Conservation (phyloP, 1,140 invertebrate species). For the Adelges cooleyi region DNA sequence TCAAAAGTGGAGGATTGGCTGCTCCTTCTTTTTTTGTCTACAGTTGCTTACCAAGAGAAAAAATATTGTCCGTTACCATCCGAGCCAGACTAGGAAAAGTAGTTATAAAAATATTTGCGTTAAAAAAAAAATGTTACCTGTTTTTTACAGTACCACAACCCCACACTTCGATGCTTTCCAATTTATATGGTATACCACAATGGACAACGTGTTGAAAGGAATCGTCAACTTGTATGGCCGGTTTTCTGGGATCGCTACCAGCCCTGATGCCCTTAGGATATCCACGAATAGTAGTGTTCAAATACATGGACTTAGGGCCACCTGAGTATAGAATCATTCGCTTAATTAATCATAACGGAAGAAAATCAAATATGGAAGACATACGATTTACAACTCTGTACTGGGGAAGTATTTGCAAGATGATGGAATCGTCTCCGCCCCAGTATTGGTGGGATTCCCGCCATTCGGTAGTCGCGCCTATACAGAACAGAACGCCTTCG, state of each 20-base stretch:
- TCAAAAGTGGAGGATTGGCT: no score
- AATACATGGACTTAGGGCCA: constrained; percentile 66
- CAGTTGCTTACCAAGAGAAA: no score
- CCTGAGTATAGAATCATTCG: constrained; percentile 42
- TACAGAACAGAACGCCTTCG: constrained; percentile 57
- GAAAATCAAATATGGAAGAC: constrained; percentile 27
- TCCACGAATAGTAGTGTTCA: constrained; percentile 70
- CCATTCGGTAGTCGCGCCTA: constrained; percentile 71
- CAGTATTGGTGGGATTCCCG: constrained; percentile 72
- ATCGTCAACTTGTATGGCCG: constrained; percentile 57
- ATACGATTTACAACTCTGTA: constrained; percentile 48
- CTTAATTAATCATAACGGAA: no score
- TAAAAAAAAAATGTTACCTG: constrained; percentile 36
- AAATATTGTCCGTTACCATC: no score
- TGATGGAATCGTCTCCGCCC: constrained; percentile 61
- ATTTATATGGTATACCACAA: constrained; percentile 44
- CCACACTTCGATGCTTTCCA: constrained; percentile 61
- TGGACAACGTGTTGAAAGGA: constrained; percentile 52
- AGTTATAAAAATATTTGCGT: neutral
- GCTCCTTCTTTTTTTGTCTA: no score
- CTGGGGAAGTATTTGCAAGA: constrained; percentile 67
- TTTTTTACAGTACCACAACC: constrained; percentile 62
- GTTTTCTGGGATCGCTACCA: constrained; percentile 62
- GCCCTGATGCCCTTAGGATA: constrained; percentile 73
- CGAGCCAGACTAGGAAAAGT: no score